Evolutionary conservation across 2,888 invertebrate genomes (phyloP).

Genomic region (Cyclophora albipunctata): DNA sequence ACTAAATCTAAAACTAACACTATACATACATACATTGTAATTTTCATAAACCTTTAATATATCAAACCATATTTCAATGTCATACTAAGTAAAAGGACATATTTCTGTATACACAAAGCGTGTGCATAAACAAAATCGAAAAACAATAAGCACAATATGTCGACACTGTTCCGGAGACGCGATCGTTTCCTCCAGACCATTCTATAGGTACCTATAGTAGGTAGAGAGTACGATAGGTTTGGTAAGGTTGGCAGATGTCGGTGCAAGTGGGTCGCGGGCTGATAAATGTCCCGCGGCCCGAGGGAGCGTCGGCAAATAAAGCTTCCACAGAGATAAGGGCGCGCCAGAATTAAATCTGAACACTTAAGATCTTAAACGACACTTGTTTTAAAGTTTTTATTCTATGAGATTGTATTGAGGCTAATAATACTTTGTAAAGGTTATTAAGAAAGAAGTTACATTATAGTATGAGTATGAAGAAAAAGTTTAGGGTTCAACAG

Average conservation of each 20-base stretch:
- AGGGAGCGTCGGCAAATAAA: conserved; percentile 45
- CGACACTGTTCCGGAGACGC: conserved; percentile 32
- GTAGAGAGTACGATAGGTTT: conserved; percentile 3
- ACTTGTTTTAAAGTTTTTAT: conserved; percentile 21
- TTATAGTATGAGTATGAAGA: too few species aligned
- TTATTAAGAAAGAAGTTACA: too few species aligned
- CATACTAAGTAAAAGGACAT: too few species aligned
- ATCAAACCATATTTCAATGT: too few species aligned
- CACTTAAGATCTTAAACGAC: conserved; percentile 31
- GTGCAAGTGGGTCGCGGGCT: conserved; percentile 56
- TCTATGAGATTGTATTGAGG: not conserved
- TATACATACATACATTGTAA: too few species aligned
- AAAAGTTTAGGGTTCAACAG: too few species aligned
- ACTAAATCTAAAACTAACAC: too few species aligned
- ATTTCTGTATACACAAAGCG: not conserved
- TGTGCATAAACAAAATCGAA: conserved; percentile 12
- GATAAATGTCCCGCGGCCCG: conserved; percentile 57
- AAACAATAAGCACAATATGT: conserved; percentile 32
- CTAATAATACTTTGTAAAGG: too few species aligned
- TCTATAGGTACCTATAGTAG: not conserved
- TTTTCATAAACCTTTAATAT: too few species aligned
- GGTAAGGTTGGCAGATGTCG: conserved; percentile 41
- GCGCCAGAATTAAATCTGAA: conserved; percentile 34
- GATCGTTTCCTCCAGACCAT: conserved; percentile 1
- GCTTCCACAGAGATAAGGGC: conserved; percentile 42